These are phyloP conservation scores for Mythimna vitellina DNA, from an alignment of 2,888 invertebrate species.

Conservation along the genomic window DNA sequence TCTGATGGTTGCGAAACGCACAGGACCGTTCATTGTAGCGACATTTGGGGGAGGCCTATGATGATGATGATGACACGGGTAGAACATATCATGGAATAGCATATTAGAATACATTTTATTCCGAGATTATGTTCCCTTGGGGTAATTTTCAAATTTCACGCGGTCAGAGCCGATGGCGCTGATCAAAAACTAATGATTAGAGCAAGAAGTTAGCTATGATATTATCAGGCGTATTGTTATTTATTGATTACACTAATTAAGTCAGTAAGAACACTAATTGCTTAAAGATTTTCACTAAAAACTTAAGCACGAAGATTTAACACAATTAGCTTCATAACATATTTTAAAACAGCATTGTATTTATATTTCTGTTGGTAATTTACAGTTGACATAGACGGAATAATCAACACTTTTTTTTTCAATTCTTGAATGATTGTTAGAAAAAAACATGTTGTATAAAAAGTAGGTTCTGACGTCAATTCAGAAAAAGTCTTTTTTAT, in stretches of 20 bases:
- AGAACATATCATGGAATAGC: too few relatives aligned
- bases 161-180: too few relatives aligned
- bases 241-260: background rate
- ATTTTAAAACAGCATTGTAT: slow-evolving; percentile 14
- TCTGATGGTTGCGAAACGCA: too few relatives aligned
- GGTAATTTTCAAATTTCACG: too few relatives aligned
- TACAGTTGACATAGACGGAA: background rate
- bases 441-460: background rate
- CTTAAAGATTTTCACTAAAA: slow-evolving; percentile 2
- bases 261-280: slow-evolving; percentile 7
- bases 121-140: too few relatives aligned
- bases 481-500: background rate
- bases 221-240: background rate
- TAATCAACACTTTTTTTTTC: background rate
- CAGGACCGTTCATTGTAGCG: too few relatives aligned
- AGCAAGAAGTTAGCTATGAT: background rate
- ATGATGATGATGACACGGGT: too few relatives aligned
- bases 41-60: too few relatives aligned
- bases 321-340: background rate
- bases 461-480: background rate
- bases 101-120: too few relatives aligned
- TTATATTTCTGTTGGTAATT: slow-evolving; percentile 17
- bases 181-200: too few relatives aligned
- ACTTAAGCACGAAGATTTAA: background rate
- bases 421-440: background rate